These are phyloP conservation scores for Brachionus plicatilis DNA, from an alignment of 1,140 invertebrate genomes.

Conservation along the genomic window DNA sequence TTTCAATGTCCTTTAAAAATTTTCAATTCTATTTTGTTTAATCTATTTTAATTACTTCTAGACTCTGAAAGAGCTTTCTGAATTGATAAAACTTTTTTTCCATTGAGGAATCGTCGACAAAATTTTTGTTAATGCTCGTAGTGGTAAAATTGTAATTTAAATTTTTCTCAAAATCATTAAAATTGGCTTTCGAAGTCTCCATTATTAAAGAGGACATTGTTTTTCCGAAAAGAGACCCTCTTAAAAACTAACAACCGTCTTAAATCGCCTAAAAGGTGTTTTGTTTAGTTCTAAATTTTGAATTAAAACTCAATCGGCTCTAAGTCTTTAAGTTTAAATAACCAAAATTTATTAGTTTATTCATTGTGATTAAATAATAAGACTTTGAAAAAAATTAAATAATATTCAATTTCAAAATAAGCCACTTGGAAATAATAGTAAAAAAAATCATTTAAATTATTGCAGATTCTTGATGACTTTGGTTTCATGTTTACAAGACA, in stretches of 20 bases:
- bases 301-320: not conserved
- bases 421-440: not conserved
- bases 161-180: not conserved
- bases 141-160: not conserved
- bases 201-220: constrained; percentile 10
- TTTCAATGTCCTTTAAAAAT: not conserved
- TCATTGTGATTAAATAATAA: constrained; percentile 32
- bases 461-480: not conserved
- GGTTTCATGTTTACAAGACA: constrained; percentile 11
- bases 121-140: constrained; percentile 5
- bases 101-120: not conserved
- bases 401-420: not conserved
- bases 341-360: not conserved
- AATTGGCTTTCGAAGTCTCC: not conserved
- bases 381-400: constrained; percentile 2
- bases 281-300: not conserved
- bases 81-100: constrained; percentile 19
- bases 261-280: not conserved
- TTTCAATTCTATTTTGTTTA: not conserved
- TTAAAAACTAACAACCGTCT: not conserved
- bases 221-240: not conserved
- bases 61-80: not conserved
- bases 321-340: constrained; percentile 6
- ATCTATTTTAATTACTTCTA: not conserved
- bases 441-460: not conserved